Conservation (phyloP, 2,113 vertebrate species). For the Chloropsis hardwickii region DNA sequence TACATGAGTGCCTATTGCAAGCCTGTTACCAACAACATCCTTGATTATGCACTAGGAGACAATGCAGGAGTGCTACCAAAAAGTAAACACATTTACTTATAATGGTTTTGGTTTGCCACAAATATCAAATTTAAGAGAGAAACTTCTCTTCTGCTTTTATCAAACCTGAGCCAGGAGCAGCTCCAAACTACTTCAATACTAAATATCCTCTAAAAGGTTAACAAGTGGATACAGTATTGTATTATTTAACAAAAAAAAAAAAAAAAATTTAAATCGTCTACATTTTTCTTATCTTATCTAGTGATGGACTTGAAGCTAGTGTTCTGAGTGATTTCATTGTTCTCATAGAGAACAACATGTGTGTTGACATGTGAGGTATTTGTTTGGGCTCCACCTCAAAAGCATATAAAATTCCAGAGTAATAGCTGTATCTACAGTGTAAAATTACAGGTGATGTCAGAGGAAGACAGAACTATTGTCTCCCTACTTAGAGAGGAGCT, state of each 20-base stretch:
- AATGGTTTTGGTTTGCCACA: not conserved
- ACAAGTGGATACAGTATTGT: not conserved
- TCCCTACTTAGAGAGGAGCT: not conserved
- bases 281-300: not conserved
- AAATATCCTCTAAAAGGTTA: not conserved
- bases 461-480: not conserved
- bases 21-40: not conserved
- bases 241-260: not conserved
- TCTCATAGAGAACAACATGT: not conserved
- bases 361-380: not conserved
- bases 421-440: not conserved
- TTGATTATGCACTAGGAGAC: not conserved
- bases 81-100: not conserved
- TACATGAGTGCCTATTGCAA: not conserved
- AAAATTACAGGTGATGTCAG: conserved; percentile 21
- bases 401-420: not conserved
- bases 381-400: conserved; percentile 34
- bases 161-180: not conserved
- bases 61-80: not conserved
- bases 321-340: not conserved
- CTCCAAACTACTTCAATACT: not conserved
- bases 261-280: not conserved
- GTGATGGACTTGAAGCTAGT: not conserved
- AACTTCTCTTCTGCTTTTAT: not conserved
- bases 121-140: not conserved